Base-by-base conservation (phyloP, 23 tunicate genomes). In the Diplosoma virens region DNA sequence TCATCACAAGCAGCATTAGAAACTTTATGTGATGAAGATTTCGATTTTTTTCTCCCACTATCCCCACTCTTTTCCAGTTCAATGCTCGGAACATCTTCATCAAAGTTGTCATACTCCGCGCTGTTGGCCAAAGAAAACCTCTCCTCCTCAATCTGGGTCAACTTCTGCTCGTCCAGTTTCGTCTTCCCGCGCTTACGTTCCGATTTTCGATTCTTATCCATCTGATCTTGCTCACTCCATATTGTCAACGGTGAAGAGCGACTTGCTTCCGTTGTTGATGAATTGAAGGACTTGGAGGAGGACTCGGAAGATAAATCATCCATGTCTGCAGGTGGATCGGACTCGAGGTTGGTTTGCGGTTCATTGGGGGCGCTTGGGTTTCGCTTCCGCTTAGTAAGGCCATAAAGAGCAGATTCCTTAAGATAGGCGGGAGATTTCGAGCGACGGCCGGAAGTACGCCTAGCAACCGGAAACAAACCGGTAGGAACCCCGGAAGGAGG, bases 341-440 rank as follows among this genome's bases (percentile, higher is more conserved):
- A 2, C 58, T 58, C 56, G 68, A 69, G 11, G 59, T 30, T 36
- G 59, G 32, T 0, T 46, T 58, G 46, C 59, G 37, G 25, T 1
- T 80, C 81, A 3, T 66, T 29, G 1, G 37, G 53, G 26, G 73
- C 31, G 30, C 75, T 78, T 70, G 30, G 80, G 47, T 75, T 86
- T 32, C 84, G 56, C 25, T 66, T 86, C 26, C 93, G 47, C 63
- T 86, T 86, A 0, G 84, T 63, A 18, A 59, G 27, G 14, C 80
- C 76, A 63, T 66, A 84, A 0, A 81, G 58, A 20, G 86, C 30
- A 24, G 84, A 79, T 20, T 86, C 93, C 16, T 46, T 67, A 16
- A 81, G 74, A 68, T 81, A 87, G 6, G 88, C 96, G 24, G 96
- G 96, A 1, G 96, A 89, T 72, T 82, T 89, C 0, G 96, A 89